phyloP scores from a whole-genome alignment of 2,797 vertebrate genomes.

The Pseudomugil gertrudae region DNA sequence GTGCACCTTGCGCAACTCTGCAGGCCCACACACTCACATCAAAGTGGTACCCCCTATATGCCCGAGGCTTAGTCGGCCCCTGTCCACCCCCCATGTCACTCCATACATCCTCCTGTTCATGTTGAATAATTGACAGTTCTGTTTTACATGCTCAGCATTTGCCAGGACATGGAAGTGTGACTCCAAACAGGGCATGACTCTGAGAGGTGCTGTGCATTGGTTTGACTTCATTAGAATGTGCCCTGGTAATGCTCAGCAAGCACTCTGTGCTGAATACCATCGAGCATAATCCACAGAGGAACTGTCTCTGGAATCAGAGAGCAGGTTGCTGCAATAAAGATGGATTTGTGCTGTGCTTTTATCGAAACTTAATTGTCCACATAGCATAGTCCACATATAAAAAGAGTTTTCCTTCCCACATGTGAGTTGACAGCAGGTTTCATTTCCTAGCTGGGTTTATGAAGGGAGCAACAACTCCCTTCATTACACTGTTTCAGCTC shows the following conservation, averaged over 20 bases:
- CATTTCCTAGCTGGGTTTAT: conserved; percentile 64
- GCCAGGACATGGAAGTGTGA: conserved; percentile 82
- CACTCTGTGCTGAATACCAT: conserved; percentile 65
- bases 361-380: conserved; percentile 69
- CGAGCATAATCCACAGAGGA: conserved; percentile 56
- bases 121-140: conserved; percentile 85
- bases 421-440: conserved; percentile 70
- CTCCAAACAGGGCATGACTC: conserved; percentile 81
- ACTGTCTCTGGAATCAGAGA: conserved; percentile 49
- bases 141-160: conserved; percentile 85
- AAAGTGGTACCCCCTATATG: conserved; percentile 81
- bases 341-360: conserved; percentile 61
- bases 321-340: conserved; percentile 57
- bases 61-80: conserved; percentile 81
- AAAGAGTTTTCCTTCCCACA: conserved; percentile 57
- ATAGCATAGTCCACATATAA: conserved; percentile 48
- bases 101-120: conserved; percentile 82
- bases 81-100: conserved; percentile 82
- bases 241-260: conserved; percentile 53
- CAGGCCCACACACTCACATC: conserved; percentile 82
- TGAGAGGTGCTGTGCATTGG: conserved; percentile 69
- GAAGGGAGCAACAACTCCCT: conserved; percentile 72
- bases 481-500: conserved; percentile 59
- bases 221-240: conserved; percentile 76
- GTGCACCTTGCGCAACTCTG: conserved; percentile 80